Evolutionary conservation across 2,113 vertebrate genomes (phyloP).

Genomic region (Manacus vitellinus): DNA sequence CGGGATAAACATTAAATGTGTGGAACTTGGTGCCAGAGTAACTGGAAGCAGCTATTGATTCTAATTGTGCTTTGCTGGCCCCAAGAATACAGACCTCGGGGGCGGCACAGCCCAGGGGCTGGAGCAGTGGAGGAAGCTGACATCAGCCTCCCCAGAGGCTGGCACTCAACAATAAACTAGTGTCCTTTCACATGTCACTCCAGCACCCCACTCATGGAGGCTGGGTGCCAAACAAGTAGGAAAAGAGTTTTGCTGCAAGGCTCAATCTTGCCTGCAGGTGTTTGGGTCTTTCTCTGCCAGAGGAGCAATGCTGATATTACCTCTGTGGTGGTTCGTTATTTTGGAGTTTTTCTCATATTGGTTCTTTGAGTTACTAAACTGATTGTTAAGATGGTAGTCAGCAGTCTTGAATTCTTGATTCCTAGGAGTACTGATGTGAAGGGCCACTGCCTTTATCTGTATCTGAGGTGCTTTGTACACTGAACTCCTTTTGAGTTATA

Average conservation of each 20-base stretch:
- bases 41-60: background rate
- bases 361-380: background rate
- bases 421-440: background rate
- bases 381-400: background rate
- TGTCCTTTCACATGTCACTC: background rate
- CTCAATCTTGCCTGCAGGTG: rapidly evolving
- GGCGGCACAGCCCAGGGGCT: background rate
- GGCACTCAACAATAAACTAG: background rate
- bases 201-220: rapidly evolving
- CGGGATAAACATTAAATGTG: background rate
- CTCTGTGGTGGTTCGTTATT: background rate
- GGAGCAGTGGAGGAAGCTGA: background rate
- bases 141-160: background rate
- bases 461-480: background rate
- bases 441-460: background rate
- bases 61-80: background rate
- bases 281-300: background rate
- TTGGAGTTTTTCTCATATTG: background rate
- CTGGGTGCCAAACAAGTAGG: background rate
- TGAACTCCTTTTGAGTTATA: background rate
- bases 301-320: background rate
- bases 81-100: rapidly evolving
- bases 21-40: background rate
- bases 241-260: background rate
- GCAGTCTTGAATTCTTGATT: background rate